Percentiles rank a stretch among this genome's conserved stretches.
These are phyloP conservation scores for Rhinogobio ventralis DNA, from an alignment of 2,797 vertebrate genomes.

Conservation along the genomic window DNA sequence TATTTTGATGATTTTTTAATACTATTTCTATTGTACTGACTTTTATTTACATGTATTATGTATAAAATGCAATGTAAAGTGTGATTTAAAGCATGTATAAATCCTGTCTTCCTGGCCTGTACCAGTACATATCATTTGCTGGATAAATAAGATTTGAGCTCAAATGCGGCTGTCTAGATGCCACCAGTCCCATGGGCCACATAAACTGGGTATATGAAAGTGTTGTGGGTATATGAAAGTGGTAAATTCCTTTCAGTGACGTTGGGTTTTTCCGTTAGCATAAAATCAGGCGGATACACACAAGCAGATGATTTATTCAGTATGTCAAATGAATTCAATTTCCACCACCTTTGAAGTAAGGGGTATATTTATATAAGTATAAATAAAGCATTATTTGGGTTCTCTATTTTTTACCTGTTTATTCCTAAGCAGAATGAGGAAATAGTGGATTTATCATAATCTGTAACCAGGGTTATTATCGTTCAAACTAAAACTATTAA, in stretches of 20 bases:
- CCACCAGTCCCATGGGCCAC: conserved; percentile 24
- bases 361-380: too few relatives aligned
- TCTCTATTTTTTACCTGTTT: conserved; percentile 16
- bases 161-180: background rate
- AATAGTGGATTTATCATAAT: conserved; percentile 3
- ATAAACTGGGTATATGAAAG: too few relatives aligned
- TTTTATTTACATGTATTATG: background rate
- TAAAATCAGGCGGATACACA: conserved; percentile 9
- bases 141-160: conserved; percentile 22
- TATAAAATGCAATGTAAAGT: background rate
- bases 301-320: conserved; percentile 44
- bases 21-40: background rate
- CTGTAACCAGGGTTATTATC: background rate
- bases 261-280: background rate
- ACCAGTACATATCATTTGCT: conserved; percentile 32
- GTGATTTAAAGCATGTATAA: background rate
- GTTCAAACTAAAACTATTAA: background rate
- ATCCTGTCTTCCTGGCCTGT: conserved; percentile 22
- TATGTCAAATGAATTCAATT: conserved; percentile 38
- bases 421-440: background rate
- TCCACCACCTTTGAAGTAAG: conserved; percentile 39
- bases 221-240: conserved; percentile 10
- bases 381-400: conserved; percentile 34
- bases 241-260: conserved; percentile 10
- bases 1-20: background rate